Evolutionary conservation across 1,140 invertebrate species (phyloP), one percentile per base, ranked within the genome.

Genomic region (Heliconius hermathena): DNA sequence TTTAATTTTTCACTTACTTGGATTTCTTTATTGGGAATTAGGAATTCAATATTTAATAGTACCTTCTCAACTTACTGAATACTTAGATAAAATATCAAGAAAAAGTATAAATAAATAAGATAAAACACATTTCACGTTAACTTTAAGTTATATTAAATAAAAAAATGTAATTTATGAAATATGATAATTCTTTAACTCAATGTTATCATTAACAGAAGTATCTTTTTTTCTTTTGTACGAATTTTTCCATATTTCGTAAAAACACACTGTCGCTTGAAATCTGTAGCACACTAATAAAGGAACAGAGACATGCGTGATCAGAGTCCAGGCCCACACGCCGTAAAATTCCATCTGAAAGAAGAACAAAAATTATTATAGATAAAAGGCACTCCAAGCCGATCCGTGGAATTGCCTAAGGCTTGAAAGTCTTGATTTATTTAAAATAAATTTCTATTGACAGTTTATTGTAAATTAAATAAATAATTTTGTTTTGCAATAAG

Each of bases 161-260:
- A 81, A n/a, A 81, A 77, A 73, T 57, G 74, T 49, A 52, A 78
- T 52, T 80, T 88, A 90, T 8, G 90, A 88, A 41, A 85, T 74
- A 77, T 93, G 89, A 82, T 88, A 86, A 83, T 84, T 91, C 82
- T 92, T 94, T 85, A 92, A 89, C 91, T 94, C 91, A 78, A 93
- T 82, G 76, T 92, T 89, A 74, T 91, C 87, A 52, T 72, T 41
- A 18, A 16, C 36, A 72, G 41, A 41, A 79, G 26, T 78, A 71
- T 91, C 78, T 80, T 90, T 92, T 78, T 86, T 90, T 77, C 82
- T 89, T 81, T 96, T 96, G 84, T 95, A 96, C 16, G 95, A 95
- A 79, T 95, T 95, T 82, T 96, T 96, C 97, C 97, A 98, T 80
- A 98, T 97, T 91, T 98, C 97, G 83, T 97, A 97, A 8, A 98